These are phyloP conservation scores for Volucella bombylans DNA, from an alignment of 2,888 invertebrate species.

Conservation along the genomic window DNA sequence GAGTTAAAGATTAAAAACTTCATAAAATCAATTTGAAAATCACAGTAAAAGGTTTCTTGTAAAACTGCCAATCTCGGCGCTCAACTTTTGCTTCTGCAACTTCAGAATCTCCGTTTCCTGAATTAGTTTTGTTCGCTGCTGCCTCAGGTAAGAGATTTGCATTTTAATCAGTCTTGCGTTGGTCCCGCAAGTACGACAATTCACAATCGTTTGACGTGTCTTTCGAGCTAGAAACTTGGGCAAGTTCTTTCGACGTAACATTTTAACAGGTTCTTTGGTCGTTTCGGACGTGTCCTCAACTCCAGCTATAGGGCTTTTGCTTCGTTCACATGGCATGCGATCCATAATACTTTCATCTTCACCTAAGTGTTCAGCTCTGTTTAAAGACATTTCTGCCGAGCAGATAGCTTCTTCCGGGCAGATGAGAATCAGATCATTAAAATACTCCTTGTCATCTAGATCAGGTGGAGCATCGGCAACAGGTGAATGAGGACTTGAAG, in stretches of 20 bases:
- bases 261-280: neutral
- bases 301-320: neutral
- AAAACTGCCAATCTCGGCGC: conserved; percentile 45
- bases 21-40: neutral
- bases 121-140: conserved; percentile 36
- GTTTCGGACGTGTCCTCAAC: neutral
- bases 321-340: neutral
- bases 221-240: conserved; percentile 2
- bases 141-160: conserved; percentile 53
- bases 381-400: conserved; percentile 21
- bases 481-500: conserved; percentile 13
- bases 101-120: conserved; percentile 50
- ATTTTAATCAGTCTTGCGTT: conserved; percentile 58
- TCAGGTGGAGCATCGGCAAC: conserved; percentile 22
- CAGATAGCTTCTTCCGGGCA: conserved; percentile 43
- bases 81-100: conserved; percentile 41
- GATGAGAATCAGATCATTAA: conserved; percentile 61
- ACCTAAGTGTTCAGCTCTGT: neutral
- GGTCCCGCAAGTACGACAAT: conserved; percentile 55
- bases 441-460: conserved; percentile 56
- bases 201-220: conserved; percentile 50
- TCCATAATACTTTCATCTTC: too few relatives aligned
- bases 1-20: neutral
- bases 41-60: conserved; percentile 38
- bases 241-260: neutral